These are phyloP conservation scores for Epicampocera succincta DNA, from an alignment of 2,888 invertebrate genomes.

Conservation along the genomic window DNA sequence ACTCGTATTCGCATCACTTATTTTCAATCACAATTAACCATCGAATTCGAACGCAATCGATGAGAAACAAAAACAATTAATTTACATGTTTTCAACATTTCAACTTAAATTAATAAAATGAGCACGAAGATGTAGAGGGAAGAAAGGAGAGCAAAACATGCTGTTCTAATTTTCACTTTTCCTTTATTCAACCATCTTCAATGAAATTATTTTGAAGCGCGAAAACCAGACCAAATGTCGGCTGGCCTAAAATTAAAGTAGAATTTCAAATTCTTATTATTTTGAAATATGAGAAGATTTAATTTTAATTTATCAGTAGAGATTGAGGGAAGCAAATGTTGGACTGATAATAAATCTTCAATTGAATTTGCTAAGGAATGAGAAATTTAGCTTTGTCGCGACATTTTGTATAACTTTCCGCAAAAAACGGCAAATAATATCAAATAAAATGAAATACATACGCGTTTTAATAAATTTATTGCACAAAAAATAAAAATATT, in stretches of 20 bases:
- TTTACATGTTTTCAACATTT: conserved; percentile 47
- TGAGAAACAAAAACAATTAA: conserved; percentile 23
- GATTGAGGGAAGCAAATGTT: conserved; percentile 7
- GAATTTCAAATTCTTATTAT: background rate
- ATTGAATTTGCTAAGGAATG: no score
- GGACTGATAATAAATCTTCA: no score
- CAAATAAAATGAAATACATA: no score
- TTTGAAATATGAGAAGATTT: background rate
- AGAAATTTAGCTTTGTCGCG: no score
- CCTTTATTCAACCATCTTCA: conserved; percentile 5
- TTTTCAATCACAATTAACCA: conserved; percentile 13
- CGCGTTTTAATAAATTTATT: no score
- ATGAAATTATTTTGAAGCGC: conserved; percentile 6
- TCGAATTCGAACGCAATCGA: conserved; percentile 8
- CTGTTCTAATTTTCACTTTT: conserved; percentile 52
- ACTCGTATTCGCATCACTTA: background rate
- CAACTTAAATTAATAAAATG: conserved; percentile 45
- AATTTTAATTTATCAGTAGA: background rate
- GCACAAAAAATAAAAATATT: no score
- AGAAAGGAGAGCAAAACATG: background rate
- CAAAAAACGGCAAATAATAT: no score
- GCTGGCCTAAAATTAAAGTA: conserved; percentile 41
- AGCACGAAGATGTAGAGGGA: background rate
- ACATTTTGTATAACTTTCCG: no score
- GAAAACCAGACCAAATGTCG: conserved; percentile 43